These are phyloP conservation scores for Ornithoptera alexandrae DNA, from an alignment of 2,888 invertebrate genomes.

Conservation along the genomic window DNA sequence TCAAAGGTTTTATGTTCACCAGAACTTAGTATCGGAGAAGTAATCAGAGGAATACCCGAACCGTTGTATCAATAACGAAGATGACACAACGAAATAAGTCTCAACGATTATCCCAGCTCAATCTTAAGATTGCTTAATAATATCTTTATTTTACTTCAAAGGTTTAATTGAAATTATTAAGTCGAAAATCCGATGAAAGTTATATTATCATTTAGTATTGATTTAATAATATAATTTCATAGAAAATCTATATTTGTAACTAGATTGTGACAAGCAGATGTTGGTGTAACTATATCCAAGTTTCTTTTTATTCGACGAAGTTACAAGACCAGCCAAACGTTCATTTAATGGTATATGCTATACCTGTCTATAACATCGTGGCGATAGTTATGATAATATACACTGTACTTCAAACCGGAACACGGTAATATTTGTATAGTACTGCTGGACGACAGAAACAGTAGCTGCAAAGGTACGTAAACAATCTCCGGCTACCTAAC, in stretches of 20 bases:
- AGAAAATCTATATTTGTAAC: not conserved
- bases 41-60: not conserved
- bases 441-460: too few relatives aligned
- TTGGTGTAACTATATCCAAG: too few relatives aligned
- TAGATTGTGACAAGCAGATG: too few relatives aligned
- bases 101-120: not conserved
- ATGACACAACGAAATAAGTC: not conserved
- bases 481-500: too few relatives aligned
- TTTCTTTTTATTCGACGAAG: too few relatives aligned
- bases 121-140: not conserved
- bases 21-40: not conserved
- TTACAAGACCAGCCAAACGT: too few relatives aligned
- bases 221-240: not conserved
- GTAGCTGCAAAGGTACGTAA: too few relatives aligned
- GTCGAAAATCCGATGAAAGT: not conserved
- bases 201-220: not conserved
- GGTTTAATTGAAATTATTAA: not conserved
- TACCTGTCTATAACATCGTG: too few relatives aligned
- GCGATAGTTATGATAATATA: too few relatives aligned
- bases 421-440: too few relatives aligned
- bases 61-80: not conserved
- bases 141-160: not conserved
- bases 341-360: too few relatives aligned
- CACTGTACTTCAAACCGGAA: too few relatives aligned
- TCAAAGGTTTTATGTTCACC: slow-evolving; percentile 16